Evolutionary conservation across 2,888 invertebrate genomes (phyloP), one percentile per base, ranked within the genome.

Genomic region (Rotaria socialis): DNA sequence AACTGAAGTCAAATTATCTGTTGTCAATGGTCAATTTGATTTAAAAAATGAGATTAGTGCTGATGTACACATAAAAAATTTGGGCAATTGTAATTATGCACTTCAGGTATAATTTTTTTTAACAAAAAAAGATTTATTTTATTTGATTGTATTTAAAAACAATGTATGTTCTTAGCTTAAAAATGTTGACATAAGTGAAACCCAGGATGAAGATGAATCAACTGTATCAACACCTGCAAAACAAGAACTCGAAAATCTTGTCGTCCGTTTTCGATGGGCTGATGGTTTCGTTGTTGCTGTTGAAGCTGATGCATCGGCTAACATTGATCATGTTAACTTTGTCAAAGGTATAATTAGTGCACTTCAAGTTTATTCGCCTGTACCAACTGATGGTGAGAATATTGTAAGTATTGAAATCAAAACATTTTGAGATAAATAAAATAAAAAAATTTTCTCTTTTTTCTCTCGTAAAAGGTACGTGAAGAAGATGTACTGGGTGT

Each of bases 401-500:
- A 80, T 47, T 47, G 80, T 67, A 35, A 67, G 35, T 67, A 35
- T 67, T 60, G 35, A 35, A 35, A 35, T 35, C 35, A 35, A 35
- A 35, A 35, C 35, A 35, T 35, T 35, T 35, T 35, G 35, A 35
- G 35, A 35, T 35, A 2, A 1, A 35, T 35, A 35, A 35, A 35
- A 35, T 35, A 35, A 35, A 35, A 35, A 35, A 2, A 2, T 2
- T 35, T 35, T 35, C 35, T 35, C 35, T 1, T 35, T 35, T 35
- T 24, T 6, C 7, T 75, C 43, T 2, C 8, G 3, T 24, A 43
- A 22, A 47, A 80, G 80, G 47, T 80, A n/a, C 80, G 80, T n/a
- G 80, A 80, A 80, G 80, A 80, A 80, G 80, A 80, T 80, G 47
- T 80, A 43, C 80, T 47, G n/a, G 80, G 80, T 80, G 80, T 80